Evolutionary conservation across 2,113 vertebrate genomes (phyloP).

Genomic region (Otolemur garnettii): DNA sequence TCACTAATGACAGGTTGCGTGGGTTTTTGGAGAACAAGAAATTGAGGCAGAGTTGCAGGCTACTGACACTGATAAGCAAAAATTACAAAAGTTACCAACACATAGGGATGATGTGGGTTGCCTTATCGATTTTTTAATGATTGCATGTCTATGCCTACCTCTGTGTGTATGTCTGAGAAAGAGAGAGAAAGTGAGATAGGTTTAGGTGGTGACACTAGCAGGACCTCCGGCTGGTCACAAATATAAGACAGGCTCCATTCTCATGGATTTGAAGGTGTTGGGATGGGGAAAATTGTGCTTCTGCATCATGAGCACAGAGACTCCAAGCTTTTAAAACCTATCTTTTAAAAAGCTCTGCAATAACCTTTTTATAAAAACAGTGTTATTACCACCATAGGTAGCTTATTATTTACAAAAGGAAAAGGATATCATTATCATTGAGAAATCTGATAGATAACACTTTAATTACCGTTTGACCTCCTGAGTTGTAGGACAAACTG

Average conservation of each 20-base stretch:
- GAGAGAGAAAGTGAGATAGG: background rate
- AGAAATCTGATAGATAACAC: background rate
- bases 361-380: background rate
- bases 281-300: background rate
- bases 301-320: background rate
- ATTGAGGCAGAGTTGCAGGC: background rate
- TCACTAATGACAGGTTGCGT: background rate
- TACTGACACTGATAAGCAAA: background rate
- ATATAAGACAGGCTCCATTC: background rate
- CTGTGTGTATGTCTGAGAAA: background rate
- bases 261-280: background rate
- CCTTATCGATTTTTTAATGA: conserved; percentile 2
- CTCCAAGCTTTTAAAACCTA: background rate
- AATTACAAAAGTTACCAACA: background rate
- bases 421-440: background rate
- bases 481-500: background rate
- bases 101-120: background rate
- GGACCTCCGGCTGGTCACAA: background rate
- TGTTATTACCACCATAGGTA: background rate
- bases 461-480: background rate
- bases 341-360: background rate
- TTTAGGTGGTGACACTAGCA: background rate
- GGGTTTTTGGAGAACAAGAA: background rate
- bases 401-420: background rate
- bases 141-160: background rate